phyloP scores from a whole-genome alignment of 1,140 invertebrate genomes.

The Dufourea novaeangliae region DNA sequence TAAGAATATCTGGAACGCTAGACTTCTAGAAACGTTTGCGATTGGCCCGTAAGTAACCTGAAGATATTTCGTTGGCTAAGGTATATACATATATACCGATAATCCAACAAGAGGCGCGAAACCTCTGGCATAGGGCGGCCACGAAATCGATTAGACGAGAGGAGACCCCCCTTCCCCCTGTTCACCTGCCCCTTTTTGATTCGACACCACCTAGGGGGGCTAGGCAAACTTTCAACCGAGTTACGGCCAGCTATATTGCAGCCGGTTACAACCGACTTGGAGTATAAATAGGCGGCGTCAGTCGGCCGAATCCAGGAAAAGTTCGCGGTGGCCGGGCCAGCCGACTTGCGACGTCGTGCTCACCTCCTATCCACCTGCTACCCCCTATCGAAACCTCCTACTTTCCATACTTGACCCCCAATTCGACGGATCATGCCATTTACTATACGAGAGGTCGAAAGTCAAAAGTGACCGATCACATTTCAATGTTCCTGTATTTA shows the following conservation, averaged over 20 bases:
- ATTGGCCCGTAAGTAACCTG: no score
- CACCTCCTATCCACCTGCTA: not conserved
- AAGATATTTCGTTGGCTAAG: no score
- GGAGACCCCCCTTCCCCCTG: no score
- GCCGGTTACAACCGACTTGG: constrained; percentile 40
- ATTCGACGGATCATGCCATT: no score
- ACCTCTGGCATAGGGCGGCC: constrained; percentile 8
- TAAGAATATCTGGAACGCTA: no score
- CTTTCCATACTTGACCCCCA: not conserved
- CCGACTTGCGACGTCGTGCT: not conserved
- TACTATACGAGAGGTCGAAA: no score
- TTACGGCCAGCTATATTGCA: constrained; percentile 18
- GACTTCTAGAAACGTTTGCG: no score
- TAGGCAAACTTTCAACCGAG: constrained; percentile 29
- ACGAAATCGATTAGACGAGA: constrained; percentile 38
- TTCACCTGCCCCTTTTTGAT: constrained; percentile 37
- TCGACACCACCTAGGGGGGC: constrained; percentile 17
- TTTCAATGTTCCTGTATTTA: no score
- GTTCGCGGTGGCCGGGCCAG: constrained; percentile 24
- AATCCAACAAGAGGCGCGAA: constrained; percentile 10
- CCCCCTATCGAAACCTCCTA: no score
- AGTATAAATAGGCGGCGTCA: constrained; percentile 58
- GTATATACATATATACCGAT: not conserved
- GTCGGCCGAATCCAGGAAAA: constrained; percentile 58
- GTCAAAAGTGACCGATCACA: no score